Evolutionary conservation across 1,140 invertebrate genomes (phyloP).

Genomic region (Palaemon carinicauda): DNA sequence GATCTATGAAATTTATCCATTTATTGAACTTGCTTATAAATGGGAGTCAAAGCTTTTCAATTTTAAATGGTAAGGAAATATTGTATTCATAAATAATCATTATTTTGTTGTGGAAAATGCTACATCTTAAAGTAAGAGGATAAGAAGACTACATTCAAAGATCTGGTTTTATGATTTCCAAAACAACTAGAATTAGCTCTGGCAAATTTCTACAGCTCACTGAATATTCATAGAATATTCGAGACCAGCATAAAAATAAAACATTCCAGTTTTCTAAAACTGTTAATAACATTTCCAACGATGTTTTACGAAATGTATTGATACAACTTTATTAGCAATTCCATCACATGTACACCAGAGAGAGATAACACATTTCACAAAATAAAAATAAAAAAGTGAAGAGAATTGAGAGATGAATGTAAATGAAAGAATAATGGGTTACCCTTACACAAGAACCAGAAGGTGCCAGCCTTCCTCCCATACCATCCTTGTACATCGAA

Average conservation of each 20-base stretch:
- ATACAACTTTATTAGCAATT: not conserved
- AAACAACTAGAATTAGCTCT: not conserved
- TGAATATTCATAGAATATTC: slow-evolving; percentile 1
- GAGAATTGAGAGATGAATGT: too few relatives aligned
- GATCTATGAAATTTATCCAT: too few relatives aligned
- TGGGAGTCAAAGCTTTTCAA: not conserved
- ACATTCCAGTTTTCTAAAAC: slow-evolving; percentile 1
- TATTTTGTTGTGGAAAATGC: not conserved
- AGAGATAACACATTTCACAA: too few relatives aligned
- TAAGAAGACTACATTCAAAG: not conserved
- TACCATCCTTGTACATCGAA: too few relatives aligned
- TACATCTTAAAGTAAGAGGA: not conserved
- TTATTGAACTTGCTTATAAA: too few relatives aligned
- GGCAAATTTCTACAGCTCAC: not conserved
- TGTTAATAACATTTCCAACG: not conserved
- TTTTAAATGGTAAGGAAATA: not conserved
- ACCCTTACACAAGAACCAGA: too few relatives aligned
- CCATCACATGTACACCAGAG: too few relatives aligned
- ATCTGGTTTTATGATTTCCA: not conserved
- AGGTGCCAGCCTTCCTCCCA: too few relatives aligned
- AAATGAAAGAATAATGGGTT: too few relatives aligned
- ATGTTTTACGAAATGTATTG: not conserved
- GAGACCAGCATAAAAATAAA: not conserved
- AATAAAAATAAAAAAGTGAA: too few relatives aligned
- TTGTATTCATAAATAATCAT: too few relatives aligned